A percentile compares a stretch with the other conserved stretches of the same genome.
Conservation (phyloP, 2,888 invertebrate genomes). For the Tenthredo livida region DNA sequence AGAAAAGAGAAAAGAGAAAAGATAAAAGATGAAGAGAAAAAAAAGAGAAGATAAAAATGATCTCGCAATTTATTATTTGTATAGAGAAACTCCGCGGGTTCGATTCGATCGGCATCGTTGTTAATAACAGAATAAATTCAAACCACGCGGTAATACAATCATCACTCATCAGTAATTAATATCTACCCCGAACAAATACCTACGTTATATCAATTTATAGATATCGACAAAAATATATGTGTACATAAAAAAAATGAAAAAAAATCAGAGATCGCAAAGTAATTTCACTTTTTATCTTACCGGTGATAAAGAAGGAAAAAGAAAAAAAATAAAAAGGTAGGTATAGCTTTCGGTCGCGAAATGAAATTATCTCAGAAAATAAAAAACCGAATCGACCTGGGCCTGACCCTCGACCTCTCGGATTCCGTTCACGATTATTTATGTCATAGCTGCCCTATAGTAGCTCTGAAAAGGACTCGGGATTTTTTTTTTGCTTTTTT, state of each 20-base stretch:
- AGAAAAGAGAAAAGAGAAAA: neutral
- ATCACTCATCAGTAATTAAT: neutral
- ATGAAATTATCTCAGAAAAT: no score
- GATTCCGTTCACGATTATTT: no score
- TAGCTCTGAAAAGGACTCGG: no score
- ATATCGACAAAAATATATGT: neutral
- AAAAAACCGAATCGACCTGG: no score
- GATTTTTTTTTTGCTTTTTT: no score
- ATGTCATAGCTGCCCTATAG: no score
- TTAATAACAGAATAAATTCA: neutral
- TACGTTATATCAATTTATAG: neutral
- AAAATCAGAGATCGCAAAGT: no score
- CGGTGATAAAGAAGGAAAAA: no score
- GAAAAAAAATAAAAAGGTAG: no score
- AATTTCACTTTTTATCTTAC: no score
- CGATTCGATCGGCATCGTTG: neutral
- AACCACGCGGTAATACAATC: neutral
- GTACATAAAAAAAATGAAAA: neutral
- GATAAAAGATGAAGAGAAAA: neutral
- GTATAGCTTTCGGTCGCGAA: no score
- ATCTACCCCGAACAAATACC: neutral
- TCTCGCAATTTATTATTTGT: constrained; percentile 10
- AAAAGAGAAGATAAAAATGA: neutral
- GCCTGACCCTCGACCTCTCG: no score
- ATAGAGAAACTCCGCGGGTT: neutral